phyloP scores from a whole-genome alignment of 2,888 invertebrate species.

The Trissonchulus sp. region DNA sequence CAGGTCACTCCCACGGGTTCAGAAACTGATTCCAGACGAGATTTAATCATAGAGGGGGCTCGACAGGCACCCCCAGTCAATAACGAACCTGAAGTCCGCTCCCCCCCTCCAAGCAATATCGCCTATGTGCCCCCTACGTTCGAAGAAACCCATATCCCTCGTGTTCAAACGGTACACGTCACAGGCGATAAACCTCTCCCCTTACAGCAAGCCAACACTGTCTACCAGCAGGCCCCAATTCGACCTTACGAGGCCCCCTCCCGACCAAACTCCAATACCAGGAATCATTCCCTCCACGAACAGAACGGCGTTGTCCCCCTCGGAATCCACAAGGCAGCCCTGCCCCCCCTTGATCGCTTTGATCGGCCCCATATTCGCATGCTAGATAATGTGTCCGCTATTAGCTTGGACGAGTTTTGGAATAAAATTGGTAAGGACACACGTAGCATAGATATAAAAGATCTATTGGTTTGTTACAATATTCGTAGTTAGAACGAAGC shows the following conservation, averaged over 20 bases:
- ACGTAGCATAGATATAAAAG: too few species aligned
- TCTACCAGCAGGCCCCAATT: not conserved
- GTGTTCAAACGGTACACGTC: not conserved
- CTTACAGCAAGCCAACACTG: not conserved
- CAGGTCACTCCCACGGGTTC: not conserved
- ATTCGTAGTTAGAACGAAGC: too few species aligned
- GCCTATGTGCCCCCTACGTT: not conserved
- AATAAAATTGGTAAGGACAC: slow-evolving; percentile 27
- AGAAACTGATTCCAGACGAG: not conserved
- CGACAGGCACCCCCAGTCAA: not conserved
- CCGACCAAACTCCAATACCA: too few species aligned
- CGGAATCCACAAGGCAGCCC: not conserved
- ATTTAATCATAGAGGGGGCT: not conserved
- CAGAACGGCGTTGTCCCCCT: not conserved
- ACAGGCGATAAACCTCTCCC: not conserved
- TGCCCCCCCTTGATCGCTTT: slow-evolving; percentile 35
- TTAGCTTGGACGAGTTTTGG: slow-evolving; percentile 47
- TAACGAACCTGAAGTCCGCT: not conserved
- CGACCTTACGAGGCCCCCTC: not conserved
- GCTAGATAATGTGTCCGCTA: slow-evolving; percentile 45
- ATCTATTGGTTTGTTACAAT: too few species aligned
- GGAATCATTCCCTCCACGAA: not conserved
- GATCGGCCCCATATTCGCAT: slow-evolving; percentile 42
- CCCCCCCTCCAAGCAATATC: not conserved
- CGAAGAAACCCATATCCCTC: not conserved